Evolutionary conservation across 2,797 vertebrate genomes (phyloP).

Genomic region (Anolis apletophallus): DNA sequence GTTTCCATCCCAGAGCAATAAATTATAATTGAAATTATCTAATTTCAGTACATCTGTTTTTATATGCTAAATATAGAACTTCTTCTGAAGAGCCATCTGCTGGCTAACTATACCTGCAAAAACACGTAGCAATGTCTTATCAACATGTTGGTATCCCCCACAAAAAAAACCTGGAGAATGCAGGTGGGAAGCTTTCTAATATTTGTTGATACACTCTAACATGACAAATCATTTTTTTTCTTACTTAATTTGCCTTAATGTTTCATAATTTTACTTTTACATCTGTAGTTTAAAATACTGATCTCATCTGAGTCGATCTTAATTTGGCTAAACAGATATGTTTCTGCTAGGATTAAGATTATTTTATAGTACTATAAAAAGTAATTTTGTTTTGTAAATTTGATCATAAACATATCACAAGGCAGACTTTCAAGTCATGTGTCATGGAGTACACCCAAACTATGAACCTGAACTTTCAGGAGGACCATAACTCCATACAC

Average conservation of each 20-base stretch:
- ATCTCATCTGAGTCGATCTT: not conserved
- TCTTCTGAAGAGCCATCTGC: conserved; percentile 7
- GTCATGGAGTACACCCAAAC: too few relatives aligned
- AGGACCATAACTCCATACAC: too few relatives aligned
- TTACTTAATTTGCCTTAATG: not conserved
- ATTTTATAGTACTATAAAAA: too few relatives aligned
- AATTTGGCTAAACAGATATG: not conserved
- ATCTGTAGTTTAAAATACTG: not conserved
- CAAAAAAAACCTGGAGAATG: not conserved
- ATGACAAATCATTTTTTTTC: not conserved
- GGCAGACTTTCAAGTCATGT: too few relatives aligned
- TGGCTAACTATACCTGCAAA: conserved; percentile 5
- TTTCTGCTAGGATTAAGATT: not conserved
- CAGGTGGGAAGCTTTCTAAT: not conserved
- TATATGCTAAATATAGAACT: not conserved
- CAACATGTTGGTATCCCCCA: not conserved
- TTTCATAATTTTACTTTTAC: not conserved
- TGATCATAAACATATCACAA: too few relatives aligned
- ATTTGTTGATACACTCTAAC: not conserved
- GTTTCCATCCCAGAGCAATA: not conserved
- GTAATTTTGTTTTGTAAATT: not conserved
- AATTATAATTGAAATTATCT: not conserved
- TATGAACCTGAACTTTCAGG: too few relatives aligned
- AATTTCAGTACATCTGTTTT: not conserved
- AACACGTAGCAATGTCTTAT: not conserved